These are phyloP conservation scores for Lacerta agilis DNA, from an alignment of 2,797 vertebrate genomes.

Conservation along the genomic window DNA sequence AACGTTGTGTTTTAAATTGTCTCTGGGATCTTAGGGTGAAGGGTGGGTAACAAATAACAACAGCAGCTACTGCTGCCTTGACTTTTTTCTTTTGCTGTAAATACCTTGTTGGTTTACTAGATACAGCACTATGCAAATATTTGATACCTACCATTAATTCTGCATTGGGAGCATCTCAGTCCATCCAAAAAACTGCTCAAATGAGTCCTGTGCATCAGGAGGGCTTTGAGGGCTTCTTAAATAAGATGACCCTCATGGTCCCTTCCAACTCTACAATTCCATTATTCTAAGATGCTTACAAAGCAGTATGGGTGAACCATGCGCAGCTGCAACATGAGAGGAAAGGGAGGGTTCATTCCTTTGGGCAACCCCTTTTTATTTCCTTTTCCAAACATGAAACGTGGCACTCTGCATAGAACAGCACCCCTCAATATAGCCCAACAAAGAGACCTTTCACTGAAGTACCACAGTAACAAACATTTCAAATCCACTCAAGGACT, in stretches of 20 bases:
- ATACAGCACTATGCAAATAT: neutral
- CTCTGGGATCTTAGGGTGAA: too few relatives aligned
- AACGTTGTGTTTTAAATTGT: too few relatives aligned
- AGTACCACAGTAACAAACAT: neutral
- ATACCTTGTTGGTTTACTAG: neutral
- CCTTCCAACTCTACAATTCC: too few relatives aligned
- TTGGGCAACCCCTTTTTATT: neutral
- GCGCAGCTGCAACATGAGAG: too few relatives aligned
- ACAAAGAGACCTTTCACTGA: neutral
- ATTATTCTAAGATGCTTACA: neutral
- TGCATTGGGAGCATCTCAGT: neutral
- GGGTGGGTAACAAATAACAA: too few relatives aligned
- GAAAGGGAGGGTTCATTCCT: neutral
- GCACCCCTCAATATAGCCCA: neutral
- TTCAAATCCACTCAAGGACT: conserved; percentile 2
- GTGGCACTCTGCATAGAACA: neutral
- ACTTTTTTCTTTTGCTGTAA: neutral
- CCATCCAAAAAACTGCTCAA: neutral
- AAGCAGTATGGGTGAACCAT: neutral
- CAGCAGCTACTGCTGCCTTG: neutral
- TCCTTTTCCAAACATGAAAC: neutral
- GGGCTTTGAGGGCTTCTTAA: neutral
- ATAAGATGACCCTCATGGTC: too few relatives aligned
- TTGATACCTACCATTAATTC: neutral
- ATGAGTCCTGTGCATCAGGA: neutral